Evolutionary conservation across 1,140 invertebrate species (phyloP).

Genomic region (Brachionus paranguensis): DNA sequence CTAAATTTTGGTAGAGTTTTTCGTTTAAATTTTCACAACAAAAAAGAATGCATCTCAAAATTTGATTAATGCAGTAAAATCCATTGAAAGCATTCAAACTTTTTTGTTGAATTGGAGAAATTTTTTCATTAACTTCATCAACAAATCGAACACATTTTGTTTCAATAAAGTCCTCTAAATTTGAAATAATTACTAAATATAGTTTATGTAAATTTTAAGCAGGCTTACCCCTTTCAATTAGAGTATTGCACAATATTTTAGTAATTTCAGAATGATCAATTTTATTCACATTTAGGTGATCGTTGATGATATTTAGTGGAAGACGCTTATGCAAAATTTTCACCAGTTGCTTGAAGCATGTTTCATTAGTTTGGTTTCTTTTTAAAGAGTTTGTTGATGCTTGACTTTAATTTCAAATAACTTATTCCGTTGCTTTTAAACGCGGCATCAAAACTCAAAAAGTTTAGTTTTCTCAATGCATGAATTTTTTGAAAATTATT

Average conservation of each 20-base stretch:
- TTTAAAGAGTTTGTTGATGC: neutral
- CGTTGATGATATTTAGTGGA: neutral
- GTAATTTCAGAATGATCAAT: neutral
- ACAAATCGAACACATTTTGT: conserved; percentile 35
- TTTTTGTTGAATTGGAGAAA: neutral
- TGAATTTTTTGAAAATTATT: no score
- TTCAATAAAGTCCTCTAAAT: neutral
- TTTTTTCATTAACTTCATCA: conserved; percentile 32
- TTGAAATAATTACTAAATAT: neutral
- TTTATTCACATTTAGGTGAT: neutral
- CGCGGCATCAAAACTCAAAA: no score
- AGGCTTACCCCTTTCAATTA: neutral
- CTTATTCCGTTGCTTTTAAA: no score
- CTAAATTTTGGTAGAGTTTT: neutral
- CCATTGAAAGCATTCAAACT: neutral
- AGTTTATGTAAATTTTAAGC: neutral
- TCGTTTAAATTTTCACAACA: conserved; percentile 32
- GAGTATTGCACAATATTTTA: conserved; percentile 13
- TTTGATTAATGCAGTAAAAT: conserved; percentile 23
- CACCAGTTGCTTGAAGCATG: neutral
- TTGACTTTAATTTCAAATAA: no score
- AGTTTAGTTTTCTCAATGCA: no score
- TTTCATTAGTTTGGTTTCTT: neutral
- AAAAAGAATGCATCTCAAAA: neutral
- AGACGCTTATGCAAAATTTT: neutral